These are phyloP conservation scores for Pseudanteris insignis DNA, from an alignment of 2,888 invertebrate genomes.

Conservation along the genomic window DNA sequence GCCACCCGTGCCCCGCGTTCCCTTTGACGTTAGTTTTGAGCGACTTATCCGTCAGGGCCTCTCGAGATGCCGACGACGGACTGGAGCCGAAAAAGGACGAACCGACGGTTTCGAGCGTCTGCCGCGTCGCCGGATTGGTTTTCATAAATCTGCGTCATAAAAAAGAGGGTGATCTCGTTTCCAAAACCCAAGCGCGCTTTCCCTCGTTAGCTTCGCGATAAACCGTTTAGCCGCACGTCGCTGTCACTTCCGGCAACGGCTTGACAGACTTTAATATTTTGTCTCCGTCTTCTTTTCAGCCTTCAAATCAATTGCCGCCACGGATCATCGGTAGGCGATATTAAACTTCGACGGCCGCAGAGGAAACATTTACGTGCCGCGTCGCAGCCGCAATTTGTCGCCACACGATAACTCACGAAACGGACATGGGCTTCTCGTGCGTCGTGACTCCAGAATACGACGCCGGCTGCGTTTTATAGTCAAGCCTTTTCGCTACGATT, in stretches of 20 bases:
- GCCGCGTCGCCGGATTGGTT: constrained; percentile 53
- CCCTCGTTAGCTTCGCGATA: constrained; percentile 64
- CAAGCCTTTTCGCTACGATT: no score
- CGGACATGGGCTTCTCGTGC: no score
- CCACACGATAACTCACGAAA: constrained; percentile 21
- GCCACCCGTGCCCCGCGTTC: no score
- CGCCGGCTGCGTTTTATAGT: no score
- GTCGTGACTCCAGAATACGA: no score
- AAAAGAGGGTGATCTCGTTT: constrained; percentile 61
- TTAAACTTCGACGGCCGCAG: constrained; percentile 23
- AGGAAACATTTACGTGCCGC: constrained; percentile 15
- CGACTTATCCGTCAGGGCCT: no score
- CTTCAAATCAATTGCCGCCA: no score
- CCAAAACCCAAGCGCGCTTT: constrained; percentile 54
- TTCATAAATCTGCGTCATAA: constrained; percentile 66
- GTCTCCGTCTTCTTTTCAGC: neutral
- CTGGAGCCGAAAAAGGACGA: constrained; percentile 33
- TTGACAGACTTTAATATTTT: constrained; percentile 20
- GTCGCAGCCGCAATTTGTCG: constrained; percentile 21
- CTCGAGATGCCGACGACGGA: constrained; percentile 29
- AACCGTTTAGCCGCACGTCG: constrained; percentile 60
- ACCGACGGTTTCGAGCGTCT: constrained; percentile 23
- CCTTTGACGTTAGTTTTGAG: constrained; percentile 9
- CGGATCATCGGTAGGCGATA: no score
- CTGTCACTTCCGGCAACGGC: constrained; percentile 61